Evolutionary conservation across 1,140 invertebrate species (phyloP).

Genomic region (Apis dorsata): DNA sequence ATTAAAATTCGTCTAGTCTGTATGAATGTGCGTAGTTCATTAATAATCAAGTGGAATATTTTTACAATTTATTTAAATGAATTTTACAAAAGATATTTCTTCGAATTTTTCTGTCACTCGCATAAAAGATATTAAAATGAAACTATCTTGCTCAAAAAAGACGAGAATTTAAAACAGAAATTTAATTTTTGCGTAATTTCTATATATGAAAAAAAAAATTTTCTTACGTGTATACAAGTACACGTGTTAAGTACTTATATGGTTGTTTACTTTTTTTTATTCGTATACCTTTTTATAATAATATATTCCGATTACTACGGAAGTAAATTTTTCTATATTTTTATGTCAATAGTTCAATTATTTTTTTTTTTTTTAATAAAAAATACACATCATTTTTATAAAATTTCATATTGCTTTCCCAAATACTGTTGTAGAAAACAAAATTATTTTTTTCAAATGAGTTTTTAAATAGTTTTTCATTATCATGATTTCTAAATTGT

Average conservation of each 20-base stretch:
- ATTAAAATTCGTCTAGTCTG: slow-evolving; percentile 20
- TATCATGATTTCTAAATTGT: not conserved
- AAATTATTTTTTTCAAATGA: slow-evolving; percentile 5
- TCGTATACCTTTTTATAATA: not conserved
- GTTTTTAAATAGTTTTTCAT: slow-evolving; percentile 20
- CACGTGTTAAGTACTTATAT: slow-evolving; percentile 1
- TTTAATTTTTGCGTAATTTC: slow-evolving; percentile 4
- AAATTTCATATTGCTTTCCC: not conserved
- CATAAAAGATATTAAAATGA: not conserved
- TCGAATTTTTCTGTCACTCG: not conserved
- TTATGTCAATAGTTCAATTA: slow-evolving; percentile 36
- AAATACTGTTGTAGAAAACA: not conserved
- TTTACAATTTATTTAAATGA: slow-evolving; percentile 16
- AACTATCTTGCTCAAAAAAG: not conserved
- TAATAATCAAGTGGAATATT: not conserved
- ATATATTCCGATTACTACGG: not conserved
- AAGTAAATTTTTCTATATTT: slow-evolving; percentile 30
- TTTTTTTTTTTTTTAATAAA: not conserved
- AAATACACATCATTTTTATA: too few relatives aligned
- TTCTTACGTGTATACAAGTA: not conserved
- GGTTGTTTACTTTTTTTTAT: slow-evolving; percentile 14
- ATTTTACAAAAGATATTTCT: not conserved
- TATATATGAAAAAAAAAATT: not conserved
- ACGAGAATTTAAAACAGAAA: not conserved
- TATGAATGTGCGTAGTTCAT: slow-evolving; percentile 12